A percentile compares a stretch with the other conserved stretches of the same genome.
These are phyloP conservation scores for Sebastes vulpes DNA, from an alignment of 2,797 vertebrate species.

Conservation along the genomic window DNA sequence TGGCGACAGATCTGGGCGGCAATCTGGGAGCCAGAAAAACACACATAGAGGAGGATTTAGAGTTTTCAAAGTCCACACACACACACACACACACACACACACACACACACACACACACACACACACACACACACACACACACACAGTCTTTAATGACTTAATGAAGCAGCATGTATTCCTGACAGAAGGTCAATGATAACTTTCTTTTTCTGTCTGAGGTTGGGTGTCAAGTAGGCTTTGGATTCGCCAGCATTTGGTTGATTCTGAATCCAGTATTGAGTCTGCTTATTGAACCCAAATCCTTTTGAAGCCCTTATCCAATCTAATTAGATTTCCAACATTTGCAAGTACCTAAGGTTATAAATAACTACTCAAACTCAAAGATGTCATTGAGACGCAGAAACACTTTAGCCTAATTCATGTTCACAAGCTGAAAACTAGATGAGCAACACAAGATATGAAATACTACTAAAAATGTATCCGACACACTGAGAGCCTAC, in stretches of 20 bases:
- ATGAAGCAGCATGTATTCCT: neutral
- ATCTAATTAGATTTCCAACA: neutral
- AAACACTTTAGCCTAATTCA: neutral
- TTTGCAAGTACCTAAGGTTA: neutral
- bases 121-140: too few species aligned
- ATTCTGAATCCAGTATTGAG: neutral
- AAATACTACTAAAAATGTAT: neutral
- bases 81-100: too few species aligned
- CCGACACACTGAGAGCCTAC: neutral
- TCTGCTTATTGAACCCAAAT: neutral
- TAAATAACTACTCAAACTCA: neutral
- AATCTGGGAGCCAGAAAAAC: slow-evolving; percentile 70
- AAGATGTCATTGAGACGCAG: neutral
- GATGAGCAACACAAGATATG: neutral
- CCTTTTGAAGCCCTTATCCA: neutral
- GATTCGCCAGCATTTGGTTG: neutral
- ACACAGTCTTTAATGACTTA: too few species aligned
- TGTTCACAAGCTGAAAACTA: neutral
- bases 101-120: neutral
- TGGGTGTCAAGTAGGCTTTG: neutral
- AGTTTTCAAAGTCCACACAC: too few species aligned
- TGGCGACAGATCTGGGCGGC: slow-evolving; percentile 87
- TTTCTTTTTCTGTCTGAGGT: neutral
- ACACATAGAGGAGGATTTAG: neutral
- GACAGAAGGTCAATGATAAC: neutral